A percentile compares a stretch with the other conserved stretches of the same genome.
Conservation (phyloP, 2,888 invertebrate genomes). For the Tortrix viridana region DNA sequence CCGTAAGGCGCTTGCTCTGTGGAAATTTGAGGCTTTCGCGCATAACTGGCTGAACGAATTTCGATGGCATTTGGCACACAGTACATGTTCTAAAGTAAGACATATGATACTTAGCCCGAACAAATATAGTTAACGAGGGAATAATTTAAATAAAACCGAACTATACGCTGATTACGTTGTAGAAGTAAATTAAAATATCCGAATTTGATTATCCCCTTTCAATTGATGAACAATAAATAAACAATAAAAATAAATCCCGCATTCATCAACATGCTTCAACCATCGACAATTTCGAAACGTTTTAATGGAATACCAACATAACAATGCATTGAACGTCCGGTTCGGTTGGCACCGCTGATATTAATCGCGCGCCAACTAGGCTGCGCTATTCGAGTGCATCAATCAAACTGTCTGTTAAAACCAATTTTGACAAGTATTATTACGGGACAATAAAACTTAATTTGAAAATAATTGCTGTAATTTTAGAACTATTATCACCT, state of each 20-base stretch:
- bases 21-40: too few relatives aligned
- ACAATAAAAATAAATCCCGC: neutral
- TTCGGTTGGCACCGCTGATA: conserved; percentile 20
- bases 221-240: neutral
- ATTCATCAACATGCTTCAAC: neutral
- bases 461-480: too few relatives aligned
- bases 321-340: conserved; percentile 14
- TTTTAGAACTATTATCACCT: too few relatives aligned
- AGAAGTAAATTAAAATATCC: too few relatives aligned
- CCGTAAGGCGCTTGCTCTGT: too few relatives aligned
- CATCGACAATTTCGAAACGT: conserved; percentile 3
- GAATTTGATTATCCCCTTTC: neutral
- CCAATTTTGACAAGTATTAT: conserved; percentile 14
- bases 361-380: conserved; percentile 13
- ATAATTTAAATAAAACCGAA: too few relatives aligned
- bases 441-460: neutral
- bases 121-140: too few relatives aligned
- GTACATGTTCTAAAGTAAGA: too few relatives aligned
- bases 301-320: conserved; percentile 11
- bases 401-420: conserved; percentile 17
- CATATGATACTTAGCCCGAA: too few relatives aligned
- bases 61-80: too few relatives aligned
- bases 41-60: too few relatives aligned
- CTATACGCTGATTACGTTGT: too few relatives aligned
- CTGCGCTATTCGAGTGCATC: conserved; percentile 14